Percentiles rank a stretch among this genome's conserved stretches.
Evolutionary conservation across 92 coral and sea anemone species (phyloP).

Genomic region (Isaurus tuberculatus): DNA sequence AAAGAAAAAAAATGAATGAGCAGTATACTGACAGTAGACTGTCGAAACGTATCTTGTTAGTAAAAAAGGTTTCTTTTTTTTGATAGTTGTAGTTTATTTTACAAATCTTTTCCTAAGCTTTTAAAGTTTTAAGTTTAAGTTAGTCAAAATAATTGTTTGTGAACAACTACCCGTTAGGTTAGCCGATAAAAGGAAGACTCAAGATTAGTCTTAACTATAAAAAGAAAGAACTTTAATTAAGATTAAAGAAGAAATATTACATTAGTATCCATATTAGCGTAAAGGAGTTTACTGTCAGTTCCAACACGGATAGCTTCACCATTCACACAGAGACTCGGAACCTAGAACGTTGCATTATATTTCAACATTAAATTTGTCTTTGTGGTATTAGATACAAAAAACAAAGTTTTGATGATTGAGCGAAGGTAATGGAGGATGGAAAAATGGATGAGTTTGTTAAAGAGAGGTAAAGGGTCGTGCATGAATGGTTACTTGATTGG

Average conservation of each 20-base stretch:
- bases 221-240: neutral
- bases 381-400: neutral
- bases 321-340: constrained; percentile 86
- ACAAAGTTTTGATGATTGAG: neutral
- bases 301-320: constrained; percentile 74
- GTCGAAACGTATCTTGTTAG: no score
- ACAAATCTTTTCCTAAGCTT: neutral
- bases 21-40: no score
- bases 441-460: no score
- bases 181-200: neutral
- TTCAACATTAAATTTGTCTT: neutral
- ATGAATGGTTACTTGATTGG: no score
- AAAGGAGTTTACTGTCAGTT: constrained; percentile 51
- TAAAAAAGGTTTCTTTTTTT: neutral
- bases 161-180: neutral
- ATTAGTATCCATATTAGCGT: constrained; percentile 82
- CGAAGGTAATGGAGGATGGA: no score
- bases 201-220: neutral
- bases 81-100: neutral
- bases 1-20: no score
- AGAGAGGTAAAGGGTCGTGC: no score
- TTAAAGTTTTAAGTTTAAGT: neutral
- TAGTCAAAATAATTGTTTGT: neutral
- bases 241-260: constrained; percentile 55
- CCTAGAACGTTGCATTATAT: constrained; percentile 61